phyloP scores from a whole-genome alignment of 2,113 vertebrate species.

The Scolopax mira region DNA sequence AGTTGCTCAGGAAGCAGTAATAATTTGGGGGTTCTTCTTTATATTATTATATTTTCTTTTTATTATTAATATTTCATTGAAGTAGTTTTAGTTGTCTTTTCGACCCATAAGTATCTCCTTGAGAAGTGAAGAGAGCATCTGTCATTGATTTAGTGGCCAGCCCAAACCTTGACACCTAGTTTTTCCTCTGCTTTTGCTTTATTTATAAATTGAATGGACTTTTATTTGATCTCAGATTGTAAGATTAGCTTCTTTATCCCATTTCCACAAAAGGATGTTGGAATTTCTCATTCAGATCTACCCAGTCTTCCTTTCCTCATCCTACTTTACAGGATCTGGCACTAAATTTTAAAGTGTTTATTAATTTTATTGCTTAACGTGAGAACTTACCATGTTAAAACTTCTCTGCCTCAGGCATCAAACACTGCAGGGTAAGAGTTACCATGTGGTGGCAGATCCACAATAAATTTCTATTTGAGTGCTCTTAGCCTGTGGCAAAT shows the following conservation, averaged over 20 bases:
- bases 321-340: not conserved
- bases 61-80: no score
- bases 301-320: not conserved
- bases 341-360: not conserved
- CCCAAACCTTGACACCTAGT: not conserved
- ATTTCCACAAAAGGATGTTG: not conserved
- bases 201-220: not conserved
- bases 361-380: not conserved
- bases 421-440: not conserved
- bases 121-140: no score
- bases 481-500: slow-evolving; percentile 13
- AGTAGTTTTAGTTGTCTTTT: no score
- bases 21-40: not conserved
- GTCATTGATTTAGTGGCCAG: no score
- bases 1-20: not conserved
- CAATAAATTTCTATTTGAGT: slow-evolving; percentile 23
- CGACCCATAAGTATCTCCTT: no score
- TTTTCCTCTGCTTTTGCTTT: not conserved
- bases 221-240: not conserved
- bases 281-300: not conserved
- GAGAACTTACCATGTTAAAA: not conserved
- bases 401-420: not conserved
- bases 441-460: not conserved
- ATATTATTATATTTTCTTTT: no score
- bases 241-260: not conserved